These are phyloP conservation scores for Coelopa pilipes DNA, from an alignment of 2,888 invertebrate species.

Conservation along the genomic window DNA sequence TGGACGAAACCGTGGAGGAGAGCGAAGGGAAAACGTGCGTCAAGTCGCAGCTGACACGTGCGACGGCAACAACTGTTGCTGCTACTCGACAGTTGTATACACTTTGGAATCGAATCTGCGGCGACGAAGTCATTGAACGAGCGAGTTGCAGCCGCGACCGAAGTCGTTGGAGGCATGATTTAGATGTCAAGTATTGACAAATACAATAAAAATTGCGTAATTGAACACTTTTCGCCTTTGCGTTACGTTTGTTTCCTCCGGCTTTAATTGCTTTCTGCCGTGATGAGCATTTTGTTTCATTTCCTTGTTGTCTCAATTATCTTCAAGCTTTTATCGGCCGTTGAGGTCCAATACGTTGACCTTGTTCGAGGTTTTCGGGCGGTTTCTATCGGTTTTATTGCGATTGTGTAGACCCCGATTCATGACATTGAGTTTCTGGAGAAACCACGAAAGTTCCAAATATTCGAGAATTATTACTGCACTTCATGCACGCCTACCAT, in stretches of 20 bases:
- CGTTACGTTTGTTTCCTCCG: neutral
- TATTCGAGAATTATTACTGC: too few species aligned
- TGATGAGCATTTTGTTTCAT: too few species aligned
- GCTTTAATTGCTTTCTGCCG: neutral
- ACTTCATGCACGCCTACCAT: too few species aligned
- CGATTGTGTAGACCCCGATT: too few species aligned
- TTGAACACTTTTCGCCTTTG: slow-evolving; percentile 3
- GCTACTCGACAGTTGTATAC: neutral
- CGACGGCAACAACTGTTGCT: neutral
- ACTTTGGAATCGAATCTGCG: neutral
- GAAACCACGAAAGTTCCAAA: too few species aligned
- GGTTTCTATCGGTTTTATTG: too few species aligned
- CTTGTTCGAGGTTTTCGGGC: too few species aligned
- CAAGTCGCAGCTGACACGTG: neutral
- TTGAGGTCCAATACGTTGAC: too few species aligned
- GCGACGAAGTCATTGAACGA: slow-evolving; percentile 8
- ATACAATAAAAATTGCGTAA: neutral
- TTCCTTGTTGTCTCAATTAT: too few species aligned
- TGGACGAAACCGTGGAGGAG: neutral
- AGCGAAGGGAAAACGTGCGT: neutral
- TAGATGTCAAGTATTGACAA: neutral
- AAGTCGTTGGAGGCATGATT: neutral
- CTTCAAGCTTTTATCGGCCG: too few species aligned
- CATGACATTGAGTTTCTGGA: too few species aligned
- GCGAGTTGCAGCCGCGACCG: too few species aligned